Evolutionary conservation across 30 jellyfish, hydroid and myxozoan genomes (phyloP), one percentile per base, ranked within the genome.

Genomic region (Catostylus mosaicus): DNA sequence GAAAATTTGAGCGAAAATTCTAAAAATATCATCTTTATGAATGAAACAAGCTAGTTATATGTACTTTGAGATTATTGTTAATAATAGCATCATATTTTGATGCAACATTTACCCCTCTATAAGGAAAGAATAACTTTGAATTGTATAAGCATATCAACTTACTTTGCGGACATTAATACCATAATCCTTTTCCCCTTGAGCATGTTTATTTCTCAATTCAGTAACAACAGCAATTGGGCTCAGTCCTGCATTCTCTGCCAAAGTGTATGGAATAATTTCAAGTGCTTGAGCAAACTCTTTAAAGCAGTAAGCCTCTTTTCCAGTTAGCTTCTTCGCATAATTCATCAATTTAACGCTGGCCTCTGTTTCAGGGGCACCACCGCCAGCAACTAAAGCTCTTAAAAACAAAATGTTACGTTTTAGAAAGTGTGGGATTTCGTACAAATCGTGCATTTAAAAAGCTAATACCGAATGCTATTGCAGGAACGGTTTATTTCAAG

Each of bases 331-430:
- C 72, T 90, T 90, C 10, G 97, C 97, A 79, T 81, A 77, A 48
- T 86, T 87, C 88, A 83, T 63, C 73, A 95, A 78, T 65, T 83
- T 78, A 1, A 89, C 95, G 71, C 98, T 91, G 18, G 87, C 83
- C 75, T 95, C 96, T 36, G 78, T 86, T 75, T 95, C 99, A 22
- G 99, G 98, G 18, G 99, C 99, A 23, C 99, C 99, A 24, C 99
- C 99, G n/a, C 99, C 99, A 75, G 99, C 98, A 23, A 95, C 68
- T 74, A 95, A 73, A 9, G 99, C 99, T 61, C 99, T 94, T 31
- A 48, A 76, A 67, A 14, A 16, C 14, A 48, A 8, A 48, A 48
- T 48, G 23, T 8, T n/a, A n/a, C n/a, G n/a, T n/a, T n/a, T n/a
- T n/a, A n/a, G n/a, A n/a, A n/a, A n/a, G n/a, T n/a, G n/a, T n/a